phyloP scores from a whole-genome alignment of 2,113 vertebrate species.

The Scatophagus argus region DNA sequence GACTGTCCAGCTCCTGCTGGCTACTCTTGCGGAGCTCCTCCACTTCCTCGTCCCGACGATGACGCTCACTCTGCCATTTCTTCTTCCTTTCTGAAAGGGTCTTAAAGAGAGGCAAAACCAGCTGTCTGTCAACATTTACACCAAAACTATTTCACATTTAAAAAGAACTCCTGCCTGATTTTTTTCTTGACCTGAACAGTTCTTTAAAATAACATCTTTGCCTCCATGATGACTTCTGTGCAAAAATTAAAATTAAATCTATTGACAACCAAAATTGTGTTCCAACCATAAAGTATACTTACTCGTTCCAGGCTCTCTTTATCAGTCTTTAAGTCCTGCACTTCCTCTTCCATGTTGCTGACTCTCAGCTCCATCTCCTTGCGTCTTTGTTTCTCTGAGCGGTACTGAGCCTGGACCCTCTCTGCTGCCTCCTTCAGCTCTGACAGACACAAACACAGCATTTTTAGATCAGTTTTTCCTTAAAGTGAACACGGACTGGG shows the following conservation, averaged over 20 bases:
- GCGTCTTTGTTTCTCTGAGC: slow-evolving; percentile 90
- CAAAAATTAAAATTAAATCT: too few species aligned
- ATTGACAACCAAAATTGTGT: too few species aligned
- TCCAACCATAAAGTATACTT: slow-evolving; percentile 17
- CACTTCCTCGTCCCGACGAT: slow-evolving; percentile 90
- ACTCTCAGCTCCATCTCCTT: slow-evolving; percentile 88
- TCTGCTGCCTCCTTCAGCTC: slow-evolving; percentile 89
- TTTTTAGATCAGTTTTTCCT: neutral
- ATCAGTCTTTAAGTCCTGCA: slow-evolving; percentile 88
- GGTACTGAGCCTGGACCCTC: slow-evolving; percentile 83
- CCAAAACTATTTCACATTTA: neutral
- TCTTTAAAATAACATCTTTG: neutral
- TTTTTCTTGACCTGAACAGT: neutral
- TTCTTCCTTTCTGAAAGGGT: slow-evolving; percentile 91
- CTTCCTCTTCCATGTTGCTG: slow-evolving; percentile 88
- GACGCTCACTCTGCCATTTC: slow-evolving; percentile 90
- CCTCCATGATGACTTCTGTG: neutral
- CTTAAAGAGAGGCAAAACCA: slow-evolving; percentile 70
- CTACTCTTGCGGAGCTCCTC: slow-evolving; percentile 88
- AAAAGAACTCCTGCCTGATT: neutral
- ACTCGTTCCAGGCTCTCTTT: slow-evolving; percentile 91
- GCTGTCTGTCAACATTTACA: neutral
- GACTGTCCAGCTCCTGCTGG: slow-evolving; percentile 89
- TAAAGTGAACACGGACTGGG: neutral
- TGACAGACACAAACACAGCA: slow-evolving; percentile 56